Evolutionary conservation across 1,140 invertebrate species (phyloP), one percentile per base, ranked within the genome.

Genomic region (Druon quercuslanigerum): DNA sequence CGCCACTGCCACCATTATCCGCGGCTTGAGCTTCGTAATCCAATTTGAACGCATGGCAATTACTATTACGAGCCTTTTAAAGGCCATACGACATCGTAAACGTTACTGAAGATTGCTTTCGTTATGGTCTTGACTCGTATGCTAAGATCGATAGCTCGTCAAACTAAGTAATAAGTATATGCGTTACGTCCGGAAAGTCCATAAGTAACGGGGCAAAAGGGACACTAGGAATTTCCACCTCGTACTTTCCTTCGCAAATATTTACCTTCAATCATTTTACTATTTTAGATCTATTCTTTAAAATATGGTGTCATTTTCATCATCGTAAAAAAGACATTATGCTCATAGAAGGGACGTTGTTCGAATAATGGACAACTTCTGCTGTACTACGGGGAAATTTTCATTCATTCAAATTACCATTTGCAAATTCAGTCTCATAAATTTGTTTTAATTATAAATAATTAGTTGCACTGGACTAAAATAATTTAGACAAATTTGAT

Each of bases 11-110:
- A 60, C 57, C 50, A 73, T 73, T 73, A 73, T 17, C 50, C 50
- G 51, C n/a, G 51, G 72, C 71, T 72, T 51, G 19, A 72, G 71
- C 50, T 52, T 17, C 71, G 51, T 73, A 73, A 73, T 73, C 72
- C 72, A 73, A 73, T 73, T 73, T 73, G 19, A 73, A 16, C 25
- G 72, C 50, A 51, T 73, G 50, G 72, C 51, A 73, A 73, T 73
- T 54, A 73, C 72, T 52, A 73, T 73, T 73, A 73, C 19, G 50
- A 73, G 72, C 50, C 50, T 73, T 73, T 73, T 73, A 73, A 40
- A 52, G 51, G 72, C 46, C 16, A 17, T 16, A 25, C 20, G 72
- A 52, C 51, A 51, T 73, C 51, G 72, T 73, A 52, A 73, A 73
- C 19, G 51, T 73, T n/a, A 13, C 50, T 57, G 56, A 25, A 57